phyloP scores from a whole-genome alignment of 2,888 invertebrate species.

The Margaritifera margaritifera region DNA sequence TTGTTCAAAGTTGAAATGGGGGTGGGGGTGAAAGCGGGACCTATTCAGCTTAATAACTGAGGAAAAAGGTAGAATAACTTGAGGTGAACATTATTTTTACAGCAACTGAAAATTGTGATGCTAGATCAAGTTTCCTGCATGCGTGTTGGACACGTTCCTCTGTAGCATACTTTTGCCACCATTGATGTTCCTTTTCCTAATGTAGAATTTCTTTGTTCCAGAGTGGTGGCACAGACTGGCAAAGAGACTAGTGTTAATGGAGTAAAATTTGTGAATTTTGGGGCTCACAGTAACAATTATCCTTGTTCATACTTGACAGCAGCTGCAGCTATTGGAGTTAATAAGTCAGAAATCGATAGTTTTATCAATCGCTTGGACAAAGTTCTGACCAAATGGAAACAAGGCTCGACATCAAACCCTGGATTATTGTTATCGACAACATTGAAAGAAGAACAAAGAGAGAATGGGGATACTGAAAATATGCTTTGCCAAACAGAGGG shows the following conservation, averaged over 20 bases:
- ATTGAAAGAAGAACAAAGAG: too few species aligned
- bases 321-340: conserved; percentile 83
- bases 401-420: not conserved
- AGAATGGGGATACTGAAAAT: too few species aligned
- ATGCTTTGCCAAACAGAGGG: too few species aligned
- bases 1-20: too few species aligned
- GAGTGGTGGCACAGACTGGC: conserved; percentile 67
- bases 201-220: conserved; percentile 54
- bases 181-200: not conserved
- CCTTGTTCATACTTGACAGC: conserved; percentile 82
- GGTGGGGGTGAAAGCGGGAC: too few species aligned
- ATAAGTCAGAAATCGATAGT: conserved; percentile 79
- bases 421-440: too few species aligned
- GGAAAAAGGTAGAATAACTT: too few species aligned
- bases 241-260: conserved; percentile 54
- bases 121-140: not conserved
- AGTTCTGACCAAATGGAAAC: conserved; percentile 73
- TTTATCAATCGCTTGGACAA: conserved; percentile 81
- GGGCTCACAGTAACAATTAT: conserved; percentile 79
- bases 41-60: too few species aligned
- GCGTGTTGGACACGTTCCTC: not conserved
- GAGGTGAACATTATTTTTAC: not conserved
- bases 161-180: not conserved
- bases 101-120: not conserved
- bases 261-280: conserved; percentile 78